Conservation (phyloP, 2,888 invertebrate species). For the Diachrysia chrysitis region DNA sequence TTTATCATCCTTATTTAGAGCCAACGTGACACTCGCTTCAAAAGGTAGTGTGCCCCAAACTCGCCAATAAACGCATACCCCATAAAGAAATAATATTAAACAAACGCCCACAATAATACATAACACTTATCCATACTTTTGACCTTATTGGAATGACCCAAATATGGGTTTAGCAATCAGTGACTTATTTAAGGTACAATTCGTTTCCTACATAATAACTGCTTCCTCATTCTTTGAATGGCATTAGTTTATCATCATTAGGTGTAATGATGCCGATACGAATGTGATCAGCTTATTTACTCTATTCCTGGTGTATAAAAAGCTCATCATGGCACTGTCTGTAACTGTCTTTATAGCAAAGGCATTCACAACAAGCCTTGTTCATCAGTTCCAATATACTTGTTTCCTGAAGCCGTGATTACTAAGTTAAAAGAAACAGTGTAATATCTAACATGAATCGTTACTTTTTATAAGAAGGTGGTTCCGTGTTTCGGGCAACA, state of each 20-base stretch:
- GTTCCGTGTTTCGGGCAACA: neutral
- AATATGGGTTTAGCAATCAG: conserved; percentile 35
- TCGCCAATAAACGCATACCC: conserved; percentile 10
- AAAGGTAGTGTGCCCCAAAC: conserved; percentile 35
- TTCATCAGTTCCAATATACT: neutral
- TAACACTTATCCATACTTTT: conserved; percentile 15
- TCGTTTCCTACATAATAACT: conserved; percentile 33
- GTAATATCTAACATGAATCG: neutral
- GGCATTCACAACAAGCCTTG: neutral
- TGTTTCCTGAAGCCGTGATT: neutral
- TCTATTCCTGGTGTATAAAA: neutral
- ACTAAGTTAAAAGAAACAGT: neutral
- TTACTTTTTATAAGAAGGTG: neutral
- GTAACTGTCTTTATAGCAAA: neutral
- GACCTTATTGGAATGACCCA: conserved; percentile 22
- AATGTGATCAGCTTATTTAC: neutral
- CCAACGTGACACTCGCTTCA: neutral
- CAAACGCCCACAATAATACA: conserved; percentile 43
- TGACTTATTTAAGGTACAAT: neutral
- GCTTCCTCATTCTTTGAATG: conserved; percentile 34
- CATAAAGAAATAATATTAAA: conserved; percentile 32
- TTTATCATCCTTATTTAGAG: conserved; percentile 26
- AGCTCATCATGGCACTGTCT: neutral
- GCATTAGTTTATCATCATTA: conserved; percentile 6
- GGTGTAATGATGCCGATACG: neutral